A percentile compares a stretch with the other conserved stretches of the same genome.
Evolutionary conservation across 53 echinoderm and acorn worm genomes (phyloP).

Genomic region (Zoroaster sp.): DNA sequence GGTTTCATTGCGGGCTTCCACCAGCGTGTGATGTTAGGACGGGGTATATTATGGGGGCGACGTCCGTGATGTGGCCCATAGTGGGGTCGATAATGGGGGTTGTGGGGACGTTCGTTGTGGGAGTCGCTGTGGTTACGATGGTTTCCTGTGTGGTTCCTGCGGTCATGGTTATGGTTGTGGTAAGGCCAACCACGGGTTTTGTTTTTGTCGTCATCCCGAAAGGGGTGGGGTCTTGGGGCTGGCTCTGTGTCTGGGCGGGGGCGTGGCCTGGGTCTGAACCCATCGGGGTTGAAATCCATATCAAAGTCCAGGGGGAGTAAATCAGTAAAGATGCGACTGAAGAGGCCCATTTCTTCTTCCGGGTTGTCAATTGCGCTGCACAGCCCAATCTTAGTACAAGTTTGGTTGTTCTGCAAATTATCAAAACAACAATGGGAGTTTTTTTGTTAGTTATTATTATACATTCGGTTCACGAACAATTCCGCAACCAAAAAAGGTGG

Average conservation of each 20-base stretch:
- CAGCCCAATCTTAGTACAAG: neutral
- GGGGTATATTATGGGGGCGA: neutral
- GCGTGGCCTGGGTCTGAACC: neutral
- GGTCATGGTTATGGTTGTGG: neutral
- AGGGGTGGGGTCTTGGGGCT: constrained; percentile 6
- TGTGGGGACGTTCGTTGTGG: neutral
- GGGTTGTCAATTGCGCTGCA: neutral
- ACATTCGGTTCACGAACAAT: no score
- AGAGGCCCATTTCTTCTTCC: neutral
- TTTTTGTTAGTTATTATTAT: no score
- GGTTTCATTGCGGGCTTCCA: neutral
- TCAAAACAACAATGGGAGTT: no score
- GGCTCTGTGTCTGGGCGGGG: constrained; percentile 20
- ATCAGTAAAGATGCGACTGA: neutral
- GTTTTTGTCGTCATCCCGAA: neutral
- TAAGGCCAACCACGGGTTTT: neutral
- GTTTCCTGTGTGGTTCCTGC: neutral
- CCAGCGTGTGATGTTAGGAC: neutral
- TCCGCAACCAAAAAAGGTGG: no score
- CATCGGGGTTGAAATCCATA: neutral
- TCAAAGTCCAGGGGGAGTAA: neutral
- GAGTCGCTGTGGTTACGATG: neutral
- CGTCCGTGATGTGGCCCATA: neutral
- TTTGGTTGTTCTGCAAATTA: constrained; percentile 23
- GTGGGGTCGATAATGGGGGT: neutral